Evolutionary conservation across 2,113 vertebrate genomes (phyloP), one percentile per base, ranked within the genome.

Genomic region (Sylvia atricapilla): DNA sequence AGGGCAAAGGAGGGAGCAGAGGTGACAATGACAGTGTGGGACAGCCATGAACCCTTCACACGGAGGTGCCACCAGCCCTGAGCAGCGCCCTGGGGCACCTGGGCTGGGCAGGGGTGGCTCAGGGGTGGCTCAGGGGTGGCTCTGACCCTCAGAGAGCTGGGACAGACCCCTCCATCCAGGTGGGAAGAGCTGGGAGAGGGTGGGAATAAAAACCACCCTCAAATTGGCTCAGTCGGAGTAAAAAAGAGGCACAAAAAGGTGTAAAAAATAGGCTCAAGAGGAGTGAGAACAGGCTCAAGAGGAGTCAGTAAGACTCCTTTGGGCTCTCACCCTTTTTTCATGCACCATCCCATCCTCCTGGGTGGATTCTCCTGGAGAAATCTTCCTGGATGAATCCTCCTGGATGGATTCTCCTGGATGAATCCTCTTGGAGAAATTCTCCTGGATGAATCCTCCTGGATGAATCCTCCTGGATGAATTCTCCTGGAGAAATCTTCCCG

Each of bases 61-160:
- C 25, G 9, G 75, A 55, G 68, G 50, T 82, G 83, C 50, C 66
- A 30, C 70, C 47, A 37, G 63, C 62, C 73, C 66, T 9, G 41
- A 13, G 52, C 12, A 9, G 68, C 39, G 2, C 14, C 19, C 44
- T 13, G 37, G 73, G 46, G n/a, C 35, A 25, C 35, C 2, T 0
- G 20, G 0, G 6, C 6, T 6, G 9, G 53, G 9, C 4, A 0
- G 25, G 66, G 16, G 15, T 14, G 55, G 35, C 25, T 12, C n/a
- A 2, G 43, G n/a, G 41, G 0, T 0, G 53, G 53, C 55, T 2
- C 55, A 14, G n/a, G 56, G 46, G 58, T 4, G 70, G 19, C 31
- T 63, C 72, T 39, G 60, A 39, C 7, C 33, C 49, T 5, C 33
- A 13, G 16, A 23, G 2, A 15, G 53, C 49, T 67, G 9, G 3